phyloP scores from a whole-genome alignment of 2,113 vertebrate genomes.

The Alligator mississippiensis region DNA sequence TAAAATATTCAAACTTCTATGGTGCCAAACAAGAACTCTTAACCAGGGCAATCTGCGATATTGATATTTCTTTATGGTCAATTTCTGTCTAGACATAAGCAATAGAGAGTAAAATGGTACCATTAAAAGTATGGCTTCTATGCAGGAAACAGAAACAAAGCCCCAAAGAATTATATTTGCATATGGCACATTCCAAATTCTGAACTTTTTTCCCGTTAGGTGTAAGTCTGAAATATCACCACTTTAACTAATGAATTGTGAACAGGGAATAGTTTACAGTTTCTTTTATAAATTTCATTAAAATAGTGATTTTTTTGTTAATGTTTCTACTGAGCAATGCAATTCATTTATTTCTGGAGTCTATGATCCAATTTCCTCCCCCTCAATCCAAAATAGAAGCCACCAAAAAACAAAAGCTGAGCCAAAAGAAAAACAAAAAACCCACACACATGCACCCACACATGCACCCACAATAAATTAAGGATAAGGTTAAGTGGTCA shows the following conservation, averaged over 20 bases:
- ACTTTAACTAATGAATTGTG: slow-evolving; percentile 21
- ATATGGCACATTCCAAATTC: slow-evolving; percentile 51
- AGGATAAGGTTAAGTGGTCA: neutral
- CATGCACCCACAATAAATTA: too few species aligned
- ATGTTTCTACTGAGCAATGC: neutral
- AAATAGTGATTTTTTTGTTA: neutral
- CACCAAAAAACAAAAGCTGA: too few species aligned
- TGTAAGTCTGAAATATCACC: slow-evolving; percentile 32
- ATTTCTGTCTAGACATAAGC: slow-evolving; percentile 48
- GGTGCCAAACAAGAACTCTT: slow-evolving; percentile 60
- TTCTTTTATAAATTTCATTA: slow-evolving; percentile 32
- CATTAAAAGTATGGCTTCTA: slow-evolving; percentile 42
- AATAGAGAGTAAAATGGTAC: slow-evolving; percentile 45
- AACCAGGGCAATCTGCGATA: slow-evolving; percentile 49
- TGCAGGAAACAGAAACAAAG: slow-evolving; percentile 50
- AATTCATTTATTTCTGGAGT: neutral
- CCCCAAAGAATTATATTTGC: slow-evolving; percentile 19
- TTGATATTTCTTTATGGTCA: slow-evolving; percentile 61
- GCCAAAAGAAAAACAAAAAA: too few species aligned
- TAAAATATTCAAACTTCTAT: slow-evolving; percentile 64
- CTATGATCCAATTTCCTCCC: too few species aligned
- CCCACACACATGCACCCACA: too few species aligned
- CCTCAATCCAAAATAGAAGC: too few species aligned
- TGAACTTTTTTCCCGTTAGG: slow-evolving; percentile 40
- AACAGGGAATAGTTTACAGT: slow-evolving; percentile 10